Percentiles rank a stretch among this genome's conserved stretches.
Evolutionary conservation across 2,113 vertebrate species (phyloP).

Genomic region (Sander lucioperca): DNA sequence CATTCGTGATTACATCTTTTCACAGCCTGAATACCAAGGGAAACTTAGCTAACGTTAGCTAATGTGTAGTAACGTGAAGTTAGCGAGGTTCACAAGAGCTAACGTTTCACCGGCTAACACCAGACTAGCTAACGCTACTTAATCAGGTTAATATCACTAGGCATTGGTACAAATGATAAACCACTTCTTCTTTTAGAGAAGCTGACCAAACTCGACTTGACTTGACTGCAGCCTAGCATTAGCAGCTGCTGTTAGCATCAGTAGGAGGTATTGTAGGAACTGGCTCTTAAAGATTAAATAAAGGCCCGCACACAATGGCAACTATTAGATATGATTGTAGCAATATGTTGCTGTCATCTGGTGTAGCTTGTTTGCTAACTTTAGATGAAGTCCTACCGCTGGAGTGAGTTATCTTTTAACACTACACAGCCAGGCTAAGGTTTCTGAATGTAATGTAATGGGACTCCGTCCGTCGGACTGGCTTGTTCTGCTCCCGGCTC

Average conservation of each 20-base stretch:
- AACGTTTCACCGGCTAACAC: constrained; percentile 17
- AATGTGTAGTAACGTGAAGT: background rate
- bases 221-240: background rate
- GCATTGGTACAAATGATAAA: too few species aligned
- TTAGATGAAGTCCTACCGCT: background rate
- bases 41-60: background rate
- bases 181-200: background rate
- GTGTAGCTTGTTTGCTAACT: background rate
- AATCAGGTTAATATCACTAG: background rate
- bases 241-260: constrained; percentile 23
- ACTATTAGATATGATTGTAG: background rate
- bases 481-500: constrained; percentile 29
- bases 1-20: background rate
- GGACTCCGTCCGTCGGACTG: background rate
- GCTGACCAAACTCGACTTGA: too few species aligned
- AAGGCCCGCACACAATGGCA: background rate
- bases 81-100: background rate
- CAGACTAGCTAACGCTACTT: constrained; percentile 1
- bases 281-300: background rate
- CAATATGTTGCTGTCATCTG: background rate
- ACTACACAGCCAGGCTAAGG: background rate
- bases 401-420: background rate
- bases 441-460: background rate
- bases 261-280: background rate
- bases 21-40: background rate